Evolutionary conservation across 2,113 vertebrate species (phyloP), one percentile per base, ranked within the genome.

Genomic region (Zosterops lateralis): DNA sequence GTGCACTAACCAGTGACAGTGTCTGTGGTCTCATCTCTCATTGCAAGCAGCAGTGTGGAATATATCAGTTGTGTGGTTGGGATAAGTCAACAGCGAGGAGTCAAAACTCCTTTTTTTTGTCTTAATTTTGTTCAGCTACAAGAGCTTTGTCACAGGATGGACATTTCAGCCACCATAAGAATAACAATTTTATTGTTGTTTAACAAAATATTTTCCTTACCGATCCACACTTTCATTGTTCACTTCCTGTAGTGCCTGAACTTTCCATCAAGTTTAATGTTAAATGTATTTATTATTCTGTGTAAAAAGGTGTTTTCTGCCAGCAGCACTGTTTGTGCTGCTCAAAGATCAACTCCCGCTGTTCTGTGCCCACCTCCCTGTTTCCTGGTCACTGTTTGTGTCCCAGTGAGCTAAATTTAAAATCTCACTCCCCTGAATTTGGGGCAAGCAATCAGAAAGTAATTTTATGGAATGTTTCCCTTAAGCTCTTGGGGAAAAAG

Each of bases 51-150:
- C 84, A 54, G 32, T 0, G 1, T 48, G 70, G 56, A 57, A 44
- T 18, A 1, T 16, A 10, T 38, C 1, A 3, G 10, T 45, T 65
- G 7, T 48, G 5, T 19, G 8, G 28, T 38, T 9, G 8, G 56
- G 13, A 21, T 81, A 67, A 47, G 29, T 31, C 51, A 50, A 53
- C 34, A 15, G 12, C 3, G 0, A 62, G 26, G 47, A 38, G 26
- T 29, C 3, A 11, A 51, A 56, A 42, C 29, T 58, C 1, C 0
- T 0, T 5, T 10, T 50, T 61, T 73, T 89, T n/a, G 15, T 26
- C 28, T 32, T 77, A 28, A 50, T 53, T 66, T 36, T 5, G 2
- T 74, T 53, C 42, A 34, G 36, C 47, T 50, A 9, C 40, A 17
- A 42, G 72, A 60, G 31, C 24, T 74, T 54, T 70, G n/a, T 28